Evolutionary conservation across 2,888 invertebrate genomes (phyloP), one percentile per base, ranked within the genome.

Genomic region (Nasonia oneida): DNA sequence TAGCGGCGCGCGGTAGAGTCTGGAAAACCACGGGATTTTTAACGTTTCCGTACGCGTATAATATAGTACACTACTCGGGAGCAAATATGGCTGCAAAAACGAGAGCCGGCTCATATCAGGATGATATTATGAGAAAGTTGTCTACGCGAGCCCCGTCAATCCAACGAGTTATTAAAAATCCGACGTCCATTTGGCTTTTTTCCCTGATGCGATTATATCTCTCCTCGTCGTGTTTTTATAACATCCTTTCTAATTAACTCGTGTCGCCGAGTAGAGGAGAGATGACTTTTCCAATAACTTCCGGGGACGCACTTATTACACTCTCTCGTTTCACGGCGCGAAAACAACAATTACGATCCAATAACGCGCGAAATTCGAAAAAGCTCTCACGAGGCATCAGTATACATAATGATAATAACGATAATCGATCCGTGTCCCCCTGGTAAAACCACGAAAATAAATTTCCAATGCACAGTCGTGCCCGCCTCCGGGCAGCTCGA

Each of bases 371-470:
- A 47, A 47, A 47, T 47, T 47, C 12, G 12, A 10, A 47, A 47
- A 47, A 10, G 47, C 2, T 47, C 47, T 1, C 18, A 53, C 18
- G 15, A 18, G 4, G 14, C 5, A 53, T 18, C 14, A 3, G 15
- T 15, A 53, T 53, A 18, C 3, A 18, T 5, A 15, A 18, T 5
- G 4, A 23, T 61, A 23, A 61, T 61, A 61, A 61, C 15, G n/a
- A 61, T 57, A 57, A 57, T 57, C 57, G 4, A 29, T 73, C 73
- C 70, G n/a, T 53, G 8, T 53, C 74, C 64, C 50, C 64, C 14
- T 6, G 74, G 18, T 64, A 80, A 80, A 74, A 50, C 74, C 81
- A 67, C 81, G 39, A 82, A 82, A 85, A 85, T 85, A 85, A 85
- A 85, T 85, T 82, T 47, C 85, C 75, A 70, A 78, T 85, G 75